Conservation (phyloP, 2,113 vertebrate genomes). For the Butorides virescens region DNA sequence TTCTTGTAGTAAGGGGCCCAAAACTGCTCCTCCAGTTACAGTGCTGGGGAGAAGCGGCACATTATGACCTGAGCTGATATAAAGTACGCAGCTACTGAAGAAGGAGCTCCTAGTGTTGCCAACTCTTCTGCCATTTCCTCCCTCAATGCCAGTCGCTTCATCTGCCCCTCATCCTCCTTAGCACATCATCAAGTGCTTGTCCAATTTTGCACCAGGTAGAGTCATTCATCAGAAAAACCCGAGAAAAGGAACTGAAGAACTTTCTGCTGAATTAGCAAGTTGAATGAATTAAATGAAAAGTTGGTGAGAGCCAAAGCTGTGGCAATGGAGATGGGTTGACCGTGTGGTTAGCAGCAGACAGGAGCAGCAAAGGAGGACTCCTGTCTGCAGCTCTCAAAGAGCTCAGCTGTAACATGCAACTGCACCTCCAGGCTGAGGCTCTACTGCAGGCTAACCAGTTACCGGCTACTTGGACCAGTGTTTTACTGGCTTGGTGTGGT, state of each 20-base stretch:
- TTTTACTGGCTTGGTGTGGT: background rate
- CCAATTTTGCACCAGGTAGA: background rate
- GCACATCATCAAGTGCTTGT: background rate
- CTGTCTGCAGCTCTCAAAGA: background rate
- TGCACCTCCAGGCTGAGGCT: background rate
- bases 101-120: background rate
- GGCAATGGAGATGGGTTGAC: background rate
- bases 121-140: background rate
- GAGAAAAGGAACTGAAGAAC: background rate
- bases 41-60: background rate
- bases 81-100: background rate
- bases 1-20: too few species aligned
- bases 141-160: background rate
- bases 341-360: background rate
- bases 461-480: background rate
- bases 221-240: background rate
- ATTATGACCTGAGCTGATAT: background rate
- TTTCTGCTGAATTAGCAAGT: background rate
- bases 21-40: background rate
- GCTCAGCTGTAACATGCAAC: background rate
- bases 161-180: background rate
- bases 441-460: background rate
- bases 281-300: background rate
- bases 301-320: background rate
- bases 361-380: background rate